Evolutionary conservation across 1,140 invertebrate genomes (phyloP), one percentile per base, ranked within the genome.

Genomic region (Chironomus tepperi): DNA sequence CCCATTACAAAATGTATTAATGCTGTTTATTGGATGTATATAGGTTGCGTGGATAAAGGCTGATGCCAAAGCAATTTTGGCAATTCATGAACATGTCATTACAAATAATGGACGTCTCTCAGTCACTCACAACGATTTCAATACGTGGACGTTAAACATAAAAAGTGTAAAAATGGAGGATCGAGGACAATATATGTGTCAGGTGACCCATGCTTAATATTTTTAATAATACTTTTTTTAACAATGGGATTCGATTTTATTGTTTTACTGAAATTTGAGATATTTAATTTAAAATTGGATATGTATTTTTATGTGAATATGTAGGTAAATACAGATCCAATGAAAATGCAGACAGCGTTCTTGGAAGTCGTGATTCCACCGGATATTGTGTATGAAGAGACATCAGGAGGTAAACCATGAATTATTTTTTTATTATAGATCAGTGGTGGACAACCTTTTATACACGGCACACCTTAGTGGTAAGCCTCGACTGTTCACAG

Each of bases 1-100:
- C 24, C 5, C 24, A 34, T 34, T 34, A 34, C 24, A 34, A 34
- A 34, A 34, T 34, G 24, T 34, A 34, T 34, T 34, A 34, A 34
- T 34, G 24, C 24, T 34, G 24, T 47, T n/a, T 47, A 47, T 47
- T 15, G 16, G 47, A 7, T 57, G 3, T 65, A 80, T 79, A 80
- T 84, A 95, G 93, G 92, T 95, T 75, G 93, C 93, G 75, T 96
- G 94, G 94, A 93, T 95, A 83, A 95, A 95, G 83, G 91, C 92
- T 74, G 93, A 96, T 84, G 93, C 93, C 65, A 95, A 96, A 83
- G 93, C 93, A 74, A 91, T 96, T 79, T 86, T 95, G 79, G 94
- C 94, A 74, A 94, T 96, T 81, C 93, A 96, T 83, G 93, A 94
- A 80, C 90, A 94, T 81, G 93, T 96, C 76, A 95, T 97, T 81